Percentiles rank a stretch among this genome's conserved stretches.
phyloP scores from a whole-genome alignment of 2,797 vertebrate genomes.

The Babyrousa celebensis region DNA sequence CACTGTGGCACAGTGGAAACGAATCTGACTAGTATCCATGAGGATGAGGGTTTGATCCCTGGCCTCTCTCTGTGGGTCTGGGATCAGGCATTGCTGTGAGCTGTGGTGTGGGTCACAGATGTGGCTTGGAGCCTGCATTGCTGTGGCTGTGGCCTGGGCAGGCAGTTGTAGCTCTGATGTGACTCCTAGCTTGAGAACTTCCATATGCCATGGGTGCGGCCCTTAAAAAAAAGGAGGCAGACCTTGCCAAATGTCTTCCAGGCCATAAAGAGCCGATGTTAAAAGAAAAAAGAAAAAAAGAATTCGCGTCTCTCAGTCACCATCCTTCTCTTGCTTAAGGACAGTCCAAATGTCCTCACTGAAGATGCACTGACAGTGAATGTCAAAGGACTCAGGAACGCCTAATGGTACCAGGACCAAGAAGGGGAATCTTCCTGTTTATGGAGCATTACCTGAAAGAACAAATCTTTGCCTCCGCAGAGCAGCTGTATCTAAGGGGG shows the following conservation, averaged over 20 bases:
- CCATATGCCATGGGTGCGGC: no score
- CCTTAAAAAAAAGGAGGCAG: background rate
- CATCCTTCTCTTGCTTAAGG: background rate
- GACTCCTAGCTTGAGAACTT: no score
- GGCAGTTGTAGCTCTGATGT: no score
- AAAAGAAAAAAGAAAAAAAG: background rate
- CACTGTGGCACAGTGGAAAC: no score
- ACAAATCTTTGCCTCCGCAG: background rate
- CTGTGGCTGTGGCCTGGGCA: no score
- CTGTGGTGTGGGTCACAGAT: no score
- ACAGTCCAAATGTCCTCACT: background rate
- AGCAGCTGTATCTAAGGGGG: background rate
- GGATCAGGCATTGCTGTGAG: no score
- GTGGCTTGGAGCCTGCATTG: no score
- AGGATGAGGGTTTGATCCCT: no score
- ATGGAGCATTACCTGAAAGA: background rate
- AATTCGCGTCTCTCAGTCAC: background rate
- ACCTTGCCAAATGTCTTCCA: conserved; percentile 10
- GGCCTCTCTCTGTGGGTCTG: no score
- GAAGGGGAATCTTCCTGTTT: background rate
- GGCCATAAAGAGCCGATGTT: background rate
- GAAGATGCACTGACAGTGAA: background rate
- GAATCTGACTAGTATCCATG: no score
- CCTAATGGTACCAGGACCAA: background rate
- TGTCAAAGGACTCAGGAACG: background rate